Base-by-base conservation (phyloP, 2,797 vertebrate species). In the Echiichthys vipera region DNA sequence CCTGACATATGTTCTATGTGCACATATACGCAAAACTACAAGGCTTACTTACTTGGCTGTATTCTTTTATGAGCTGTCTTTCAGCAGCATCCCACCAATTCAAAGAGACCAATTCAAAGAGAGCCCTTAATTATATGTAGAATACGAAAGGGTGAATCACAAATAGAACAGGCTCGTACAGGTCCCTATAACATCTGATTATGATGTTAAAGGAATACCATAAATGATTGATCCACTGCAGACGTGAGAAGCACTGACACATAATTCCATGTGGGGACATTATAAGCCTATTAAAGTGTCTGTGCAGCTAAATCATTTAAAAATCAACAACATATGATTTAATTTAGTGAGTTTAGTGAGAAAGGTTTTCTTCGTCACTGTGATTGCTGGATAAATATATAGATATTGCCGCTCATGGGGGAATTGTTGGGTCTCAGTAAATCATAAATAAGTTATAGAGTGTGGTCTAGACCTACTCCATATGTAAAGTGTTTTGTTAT, bases 151-250 rank as follows among this genome's bases (percentile, higher is more conserved):
- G 24, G 32, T 54, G 43, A 59, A 79, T 67, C 40, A 69, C 24
- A 65, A 65, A 61, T 57, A 62, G 51, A 22, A 37, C 43, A 53
- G 51, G 53, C 67, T 40, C 37, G 36, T 55, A 50, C 18, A 34
- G 25, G 46, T 17, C 18, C 20, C 27, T 69, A 24, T 68, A 68
- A 73, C 37, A 62, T 79, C 40, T 47, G 58, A 66, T 57, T 64
- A 22, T 25, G 29, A 30, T 34, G 62, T 65, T 66, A 68, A 61
- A 74, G 45, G 25, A 34, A 51, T 14, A 32, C 22, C 24, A 64
- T 74, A 17, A 77, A 65, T 78, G 65, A 72, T 68, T 56, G n/a
- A 78, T 69, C 65, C 27, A 32, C 58, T 71, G 58, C 39, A 40
- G 32, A 43, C 59, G 30, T 20, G 22, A 69, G 49, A 29, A 62